phyloP scores from a whole-genome alignment of 2,113 vertebrate genomes.

The Rhinoptilus africanus region DNA sequence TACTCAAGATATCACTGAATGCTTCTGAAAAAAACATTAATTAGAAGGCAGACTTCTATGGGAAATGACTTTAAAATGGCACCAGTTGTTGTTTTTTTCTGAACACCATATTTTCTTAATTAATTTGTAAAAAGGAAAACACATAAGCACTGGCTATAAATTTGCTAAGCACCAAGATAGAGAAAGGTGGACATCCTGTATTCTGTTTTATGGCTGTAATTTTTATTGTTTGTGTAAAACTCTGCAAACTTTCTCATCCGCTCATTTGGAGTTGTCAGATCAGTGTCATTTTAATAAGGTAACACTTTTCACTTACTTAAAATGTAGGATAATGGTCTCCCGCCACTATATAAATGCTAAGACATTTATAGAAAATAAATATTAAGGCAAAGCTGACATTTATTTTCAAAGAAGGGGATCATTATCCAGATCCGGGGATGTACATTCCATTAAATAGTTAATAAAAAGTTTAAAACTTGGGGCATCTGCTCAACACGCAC shows the following conservation, averaged over 20 bases:
- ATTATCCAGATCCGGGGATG: slow-evolving; percentile 55
- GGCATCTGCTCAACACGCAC: background rate
- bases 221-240: slow-evolving; percentile 67
- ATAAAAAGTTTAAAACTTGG: slow-evolving; percentile 24
- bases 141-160: slow-evolving; percentile 71
- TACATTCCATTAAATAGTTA: slow-evolving; percentile 54
- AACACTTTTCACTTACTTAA: slow-evolving; percentile 71
- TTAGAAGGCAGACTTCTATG: slow-evolving; percentile 77
- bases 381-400: slow-evolving; percentile 83
- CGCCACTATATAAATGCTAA: slow-evolving; percentile 69
- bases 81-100: slow-evolving; percentile 51
- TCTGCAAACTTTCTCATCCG: slow-evolving; percentile 63
- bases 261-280: slow-evolving; percentile 62
- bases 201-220: slow-evolving; percentile 68
- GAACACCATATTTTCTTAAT: slow-evolving; percentile 68
- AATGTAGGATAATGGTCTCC: slow-evolving; percentile 69
- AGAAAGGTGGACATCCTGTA: slow-evolving; percentile 75
- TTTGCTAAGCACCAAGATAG: slow-evolving; percentile 75
- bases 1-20: slow-evolving; percentile 79
- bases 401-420: slow-evolving; percentile 69
- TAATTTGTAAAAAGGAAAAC: slow-evolving; percentile 68
- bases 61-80: slow-evolving; percentile 73
- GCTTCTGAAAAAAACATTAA: slow-evolving; percentile 71
- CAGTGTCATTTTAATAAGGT: slow-evolving; percentile 78
- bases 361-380: slow-evolving; percentile 78